These are phyloP conservation scores for Papilio machaon DNA, from an alignment of 1,140 invertebrate genomes.

Conservation along the genomic window DNA sequence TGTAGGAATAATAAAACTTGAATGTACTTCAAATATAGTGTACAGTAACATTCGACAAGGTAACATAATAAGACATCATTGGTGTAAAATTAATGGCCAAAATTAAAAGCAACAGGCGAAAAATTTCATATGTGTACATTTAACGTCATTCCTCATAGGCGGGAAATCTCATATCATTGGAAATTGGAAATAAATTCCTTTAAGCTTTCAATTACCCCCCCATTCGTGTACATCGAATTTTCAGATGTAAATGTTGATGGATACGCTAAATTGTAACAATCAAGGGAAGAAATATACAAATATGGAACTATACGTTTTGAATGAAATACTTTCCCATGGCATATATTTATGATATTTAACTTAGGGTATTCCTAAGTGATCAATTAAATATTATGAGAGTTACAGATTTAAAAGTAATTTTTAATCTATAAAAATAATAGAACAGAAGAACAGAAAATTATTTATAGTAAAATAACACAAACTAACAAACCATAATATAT, in stretches of 20 bases:
- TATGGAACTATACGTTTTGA: neutral
- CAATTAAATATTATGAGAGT: too few relatives aligned
- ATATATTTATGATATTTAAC: too few relatives aligned
- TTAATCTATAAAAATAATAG: too few relatives aligned
- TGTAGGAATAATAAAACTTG: too few relatives aligned
- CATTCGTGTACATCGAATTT: slow-evolving; percentile 73
- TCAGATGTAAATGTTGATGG: slow-evolving; percentile 60
- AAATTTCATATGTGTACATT: slow-evolving; percentile 59
- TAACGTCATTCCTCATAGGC: slow-evolving; percentile 62
- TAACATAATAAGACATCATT: slow-evolving; percentile 33
- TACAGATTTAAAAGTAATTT: too few relatives aligned
- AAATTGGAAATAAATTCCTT: slow-evolving; percentile 81
- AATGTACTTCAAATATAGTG: neutral
- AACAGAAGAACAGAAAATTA: neutral
- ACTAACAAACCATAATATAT: neutral
- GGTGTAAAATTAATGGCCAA: slow-evolving; percentile 26
- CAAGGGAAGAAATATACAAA: slow-evolving; percentile 26
- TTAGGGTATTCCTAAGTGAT: too few relatives aligned
- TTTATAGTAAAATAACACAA: neutral
- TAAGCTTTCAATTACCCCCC: slow-evolving; percentile 80
- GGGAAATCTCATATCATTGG: slow-evolving; percentile 72
- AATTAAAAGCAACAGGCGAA: slow-evolving; percentile 59
- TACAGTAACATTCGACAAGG: slow-evolving; percentile 15
- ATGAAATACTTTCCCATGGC: neutral
- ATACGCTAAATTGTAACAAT: slow-evolving; percentile 45